Evolutionary conservation across 1,140 invertebrate species (phyloP).

Genomic region (Paralvinella palmiformis): DNA sequence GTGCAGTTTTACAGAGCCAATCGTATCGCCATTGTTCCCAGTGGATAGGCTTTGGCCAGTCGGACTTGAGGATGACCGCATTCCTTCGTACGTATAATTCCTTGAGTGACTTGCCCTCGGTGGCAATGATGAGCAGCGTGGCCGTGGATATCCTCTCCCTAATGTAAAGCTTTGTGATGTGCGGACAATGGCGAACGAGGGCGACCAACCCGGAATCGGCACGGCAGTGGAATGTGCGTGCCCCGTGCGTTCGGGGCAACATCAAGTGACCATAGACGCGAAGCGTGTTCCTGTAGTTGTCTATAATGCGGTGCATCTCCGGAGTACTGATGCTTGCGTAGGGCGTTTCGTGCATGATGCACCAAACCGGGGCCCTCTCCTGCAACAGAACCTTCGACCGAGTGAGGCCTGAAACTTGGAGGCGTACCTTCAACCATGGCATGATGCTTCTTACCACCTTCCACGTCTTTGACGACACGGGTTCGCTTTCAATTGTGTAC

Average conservation of each 20-base stretch:
- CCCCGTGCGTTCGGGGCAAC: constrained; percentile 57
- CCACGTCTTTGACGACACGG: constrained; percentile 33
- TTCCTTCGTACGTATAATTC: constrained; percentile 66
- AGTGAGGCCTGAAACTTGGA: constrained; percentile 23
- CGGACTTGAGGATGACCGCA: constrained; percentile 50
- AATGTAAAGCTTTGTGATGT: constrained; percentile 64
- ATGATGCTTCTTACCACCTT: constrained; percentile 28
- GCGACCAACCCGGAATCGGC: constrained; percentile 61
- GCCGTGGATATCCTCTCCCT: constrained; percentile 73
- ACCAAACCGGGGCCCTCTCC: constrained; percentile 36
- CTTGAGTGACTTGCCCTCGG: constrained; percentile 57
- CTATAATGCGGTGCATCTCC: constrained; percentile 25
- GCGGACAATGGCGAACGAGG: constrained; percentile 58
- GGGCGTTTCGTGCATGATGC: constrained; percentile 32
- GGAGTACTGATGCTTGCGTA: constrained; percentile 26
- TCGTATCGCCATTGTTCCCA: constrained; percentile 63
- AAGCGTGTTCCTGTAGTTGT: constrained; percentile 33
- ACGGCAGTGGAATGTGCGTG: constrained; percentile 51
- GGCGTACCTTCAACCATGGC: constrained; percentile 30
- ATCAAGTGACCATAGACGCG: constrained; percentile 56
- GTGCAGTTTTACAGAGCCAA: constrained; percentile 58
- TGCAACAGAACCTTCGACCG: constrained; percentile 23
- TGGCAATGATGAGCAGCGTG: constrained; percentile 67
- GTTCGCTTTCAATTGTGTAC: constrained; percentile 50
- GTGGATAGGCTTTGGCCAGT: constrained; percentile 53